Conservation (phyloP, 2,797 vertebrate genomes). For the Tragelaphus oryx region DNA sequence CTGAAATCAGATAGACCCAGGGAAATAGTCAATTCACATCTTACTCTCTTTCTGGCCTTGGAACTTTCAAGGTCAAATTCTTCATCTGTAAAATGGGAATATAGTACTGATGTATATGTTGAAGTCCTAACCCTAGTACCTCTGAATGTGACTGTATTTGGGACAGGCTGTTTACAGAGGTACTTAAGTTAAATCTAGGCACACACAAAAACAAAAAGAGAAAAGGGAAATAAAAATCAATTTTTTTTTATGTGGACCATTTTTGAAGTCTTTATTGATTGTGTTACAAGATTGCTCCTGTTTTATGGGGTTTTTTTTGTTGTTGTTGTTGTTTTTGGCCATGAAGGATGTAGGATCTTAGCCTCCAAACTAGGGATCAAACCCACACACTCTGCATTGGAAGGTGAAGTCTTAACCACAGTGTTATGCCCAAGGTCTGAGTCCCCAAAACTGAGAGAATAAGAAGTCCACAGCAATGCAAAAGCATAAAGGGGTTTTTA, state of each 20-base stretch:
- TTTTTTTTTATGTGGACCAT: neutral
- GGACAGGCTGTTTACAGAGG: neutral
- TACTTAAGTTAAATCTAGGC: neutral
- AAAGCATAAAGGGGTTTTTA: no score
- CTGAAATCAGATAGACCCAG: neutral
- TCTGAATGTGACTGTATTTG: neutral
- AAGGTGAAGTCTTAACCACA: neutral
- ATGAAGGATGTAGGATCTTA: neutral
- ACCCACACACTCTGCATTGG: neutral
- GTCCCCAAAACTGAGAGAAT: no score
- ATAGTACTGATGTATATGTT: neutral
- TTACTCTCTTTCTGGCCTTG: neutral
- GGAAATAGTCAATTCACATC: neutral
- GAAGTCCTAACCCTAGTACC: neutral
- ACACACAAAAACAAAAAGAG: no score
- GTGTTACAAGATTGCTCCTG: neutral
- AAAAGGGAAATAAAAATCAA: neutral
- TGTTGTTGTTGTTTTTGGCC: neutral
- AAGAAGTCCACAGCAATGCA: no score
- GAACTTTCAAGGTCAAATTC: neutral
- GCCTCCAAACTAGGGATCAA: neutral
- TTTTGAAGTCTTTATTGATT: neutral
- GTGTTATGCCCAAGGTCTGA: no score
- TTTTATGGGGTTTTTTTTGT: neutral
- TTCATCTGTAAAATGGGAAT: neutral